These are phyloP conservation scores for Porites lutea DNA, from an alignment of 64 coral and sea anemone species.

Conservation along the genomic window DNA sequence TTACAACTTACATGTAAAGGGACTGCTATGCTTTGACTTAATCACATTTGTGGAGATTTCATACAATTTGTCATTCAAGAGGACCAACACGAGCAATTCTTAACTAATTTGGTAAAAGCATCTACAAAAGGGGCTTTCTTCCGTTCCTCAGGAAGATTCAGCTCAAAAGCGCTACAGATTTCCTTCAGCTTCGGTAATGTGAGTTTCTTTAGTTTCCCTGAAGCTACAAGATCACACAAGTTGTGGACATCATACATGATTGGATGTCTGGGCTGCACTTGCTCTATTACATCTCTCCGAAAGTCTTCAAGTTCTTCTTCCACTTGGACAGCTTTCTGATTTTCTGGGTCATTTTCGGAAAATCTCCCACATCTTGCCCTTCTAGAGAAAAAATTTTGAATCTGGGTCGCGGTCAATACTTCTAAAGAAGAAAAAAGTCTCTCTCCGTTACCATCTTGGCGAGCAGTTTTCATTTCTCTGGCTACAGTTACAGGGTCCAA, in stretches of 20 bases:
- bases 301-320: neutral
- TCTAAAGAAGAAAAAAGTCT: conserved; percentile 2
- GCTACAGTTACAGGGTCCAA: conserved; percentile 28
- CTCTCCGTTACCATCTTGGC: neutral
- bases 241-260: neutral
- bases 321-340: neutral
- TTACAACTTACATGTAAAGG: no score
- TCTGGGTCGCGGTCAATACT: conserved; percentile 9
- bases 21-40: no score
- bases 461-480: conserved; percentile 20
- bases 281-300: neutral
- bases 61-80: neutral
- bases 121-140: no score
- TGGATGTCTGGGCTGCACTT: conserved; percentile 18
- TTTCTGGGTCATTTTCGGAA: neutral
- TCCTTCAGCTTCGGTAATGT: neutral
- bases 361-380: neutral
- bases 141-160: neutral
- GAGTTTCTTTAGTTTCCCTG: neutral
- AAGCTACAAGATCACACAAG: neutral
- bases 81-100: neutral
- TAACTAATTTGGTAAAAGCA: neutral
- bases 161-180: conserved; percentile 7
- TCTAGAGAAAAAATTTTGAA: conserved; percentile 28
- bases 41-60: no score